Base-by-base conservation (phyloP, 2,113 vertebrate species). In the Bubo scandiacus region DNA sequence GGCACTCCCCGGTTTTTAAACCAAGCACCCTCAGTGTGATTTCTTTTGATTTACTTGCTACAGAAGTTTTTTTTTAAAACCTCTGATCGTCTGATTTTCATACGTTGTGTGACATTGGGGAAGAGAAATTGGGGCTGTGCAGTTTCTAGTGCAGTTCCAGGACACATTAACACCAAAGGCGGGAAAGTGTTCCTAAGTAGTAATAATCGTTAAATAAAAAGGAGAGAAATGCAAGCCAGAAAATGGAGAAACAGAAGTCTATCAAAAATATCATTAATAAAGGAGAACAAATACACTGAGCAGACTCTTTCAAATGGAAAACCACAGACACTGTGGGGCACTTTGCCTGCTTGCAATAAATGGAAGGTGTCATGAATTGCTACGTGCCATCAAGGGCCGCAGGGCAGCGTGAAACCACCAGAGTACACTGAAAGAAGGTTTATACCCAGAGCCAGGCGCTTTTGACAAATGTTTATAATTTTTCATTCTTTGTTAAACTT, bases 201-300 rank as follows among this genome's bases (percentile, higher is more conserved):
- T 54, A 92, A 80, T 75, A 72, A 86, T 75, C 4, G 9, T 72
- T 89, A 71, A 62, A 90, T 17, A 43, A 81, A 90, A 57, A 51
- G 25, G 67, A 62, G 55, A 45, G 23, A 57, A 91, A 51, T 5
- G 25, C 30, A 81, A 71, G 47, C 38, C 84, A 71, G 84, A 79
- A 78, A 86, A 47, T 2, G 15, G 47, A 81, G 72, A 67, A 88
- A 81, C 77, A 87, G 65, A 91, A 82, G 40, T 57, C 61, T 79
- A 80, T 57, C 75, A 65, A 89, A 97, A 94, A 84, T 62, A 59
- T 27, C 25, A 70, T 87, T 79, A 95, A 91, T 89, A 89, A 94
- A 84, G 78, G 82, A 78, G 77, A 88, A 85, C 61, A 94, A 94
- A 91, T 49, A 51, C 80, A 54, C 57, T 45, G 36, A 94, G 70